Evolutionary conservation across 2,113 vertebrate genomes (phyloP).

Genomic region (Esox niger): DNA sequence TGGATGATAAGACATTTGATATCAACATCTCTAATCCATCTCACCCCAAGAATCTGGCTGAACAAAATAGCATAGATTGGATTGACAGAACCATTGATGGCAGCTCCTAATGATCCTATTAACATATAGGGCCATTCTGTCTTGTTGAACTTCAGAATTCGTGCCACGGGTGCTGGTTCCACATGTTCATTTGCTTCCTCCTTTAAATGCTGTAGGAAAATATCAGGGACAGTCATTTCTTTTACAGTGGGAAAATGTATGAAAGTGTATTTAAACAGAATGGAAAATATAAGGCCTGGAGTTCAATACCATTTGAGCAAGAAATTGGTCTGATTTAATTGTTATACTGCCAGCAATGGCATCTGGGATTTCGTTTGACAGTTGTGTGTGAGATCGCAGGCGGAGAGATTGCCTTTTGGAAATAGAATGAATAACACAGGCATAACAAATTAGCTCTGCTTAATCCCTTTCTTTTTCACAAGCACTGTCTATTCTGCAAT

Average conservation of each 20-base stretch:
- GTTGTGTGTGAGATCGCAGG: constrained; percentile 54
- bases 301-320: constrained; percentile 33
- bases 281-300: background rate
- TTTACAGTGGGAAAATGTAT: background rate
- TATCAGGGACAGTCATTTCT: background rate
- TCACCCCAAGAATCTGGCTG: constrained; percentile 76
- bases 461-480: background rate
- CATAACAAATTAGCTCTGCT: background rate
- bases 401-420: constrained; percentile 59
- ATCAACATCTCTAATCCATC: background rate
- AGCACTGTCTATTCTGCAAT: background rate
- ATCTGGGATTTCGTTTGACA: constrained; percentile 48
- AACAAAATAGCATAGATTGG: constrained; percentile 73
- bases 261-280: background rate
- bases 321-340: constrained; percentile 17
- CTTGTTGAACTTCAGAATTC: constrained; percentile 74
- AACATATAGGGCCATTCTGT: constrained; percentile 77
- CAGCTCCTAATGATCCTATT: constrained; percentile 72
- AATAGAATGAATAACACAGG: constrained; percentile 4
- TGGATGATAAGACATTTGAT: background rate
- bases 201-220: constrained; percentile 38
- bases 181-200: constrained; percentile 25
- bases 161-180: constrained; percentile 61
- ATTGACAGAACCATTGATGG: constrained; percentile 66
- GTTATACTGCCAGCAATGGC: constrained; percentile 41